Evolutionary conservation across 2,888 invertebrate species (phyloP), one percentile per base, ranked within the genome.

Genomic region (Drosophila sordidula): DNA sequence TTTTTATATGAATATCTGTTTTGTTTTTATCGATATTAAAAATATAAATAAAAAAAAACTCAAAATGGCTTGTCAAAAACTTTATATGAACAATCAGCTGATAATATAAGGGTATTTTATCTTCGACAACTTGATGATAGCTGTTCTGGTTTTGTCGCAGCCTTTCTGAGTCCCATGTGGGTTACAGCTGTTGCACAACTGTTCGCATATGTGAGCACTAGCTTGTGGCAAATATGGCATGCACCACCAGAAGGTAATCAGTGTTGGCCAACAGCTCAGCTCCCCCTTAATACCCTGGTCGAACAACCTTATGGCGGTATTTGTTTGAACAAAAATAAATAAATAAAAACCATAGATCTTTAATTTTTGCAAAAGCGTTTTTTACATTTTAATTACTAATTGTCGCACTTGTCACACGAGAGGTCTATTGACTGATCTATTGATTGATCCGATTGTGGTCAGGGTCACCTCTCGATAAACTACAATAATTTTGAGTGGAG

Each of bases 351-450:
- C 1, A 52, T 47, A 9, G 11, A 16, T 34, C 16, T 18, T 42
- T 55, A 32, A 42, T 34, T 34, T 18, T 42, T 55, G 8, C 16
- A 18, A 55, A 58, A 16, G 18, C 22, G 34, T 11, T 42, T 26
- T 59, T 42, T 36, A 56, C 42, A 44, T 44, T 34, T 56, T 16
- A 29, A 52, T 52, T 52, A 18, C 29, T n/a, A 4, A 41, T 52
- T 29, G 52, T 8, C 26, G 9, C 34, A 11, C 9, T 34, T 12
- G 47, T 8, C 12, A 25, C 12, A 25, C 14, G 14, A 11, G 25
- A 34, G 32, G 18, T 26, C 26, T 26, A 29, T 29, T 29, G 29
- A 29, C 8, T 29, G 29, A 29, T 44, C 41, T 25, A 44, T 54
- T 14, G 54, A 29, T 4, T 12, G 26, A 14, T n/a, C 26, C n/a